Conservation (phyloP, 2,888 invertebrate species). For the Orthonychiurus folsomi region DNA sequence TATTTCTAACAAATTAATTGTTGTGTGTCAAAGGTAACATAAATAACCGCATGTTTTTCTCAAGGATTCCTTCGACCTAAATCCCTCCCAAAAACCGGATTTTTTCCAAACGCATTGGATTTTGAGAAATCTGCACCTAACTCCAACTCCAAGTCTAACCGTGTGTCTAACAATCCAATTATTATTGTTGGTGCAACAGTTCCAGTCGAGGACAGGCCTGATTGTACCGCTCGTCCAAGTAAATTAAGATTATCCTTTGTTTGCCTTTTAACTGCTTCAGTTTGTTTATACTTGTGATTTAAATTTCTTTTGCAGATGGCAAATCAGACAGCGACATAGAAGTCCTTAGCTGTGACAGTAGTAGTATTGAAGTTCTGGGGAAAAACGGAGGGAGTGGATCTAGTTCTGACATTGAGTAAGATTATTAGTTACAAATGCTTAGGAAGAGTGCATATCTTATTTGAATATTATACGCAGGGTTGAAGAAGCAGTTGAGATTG, state of each 20-base stretch:
- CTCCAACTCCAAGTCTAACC: not conserved
- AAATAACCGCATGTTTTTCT: no score
- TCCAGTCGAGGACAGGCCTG: no score
- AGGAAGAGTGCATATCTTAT: no score
- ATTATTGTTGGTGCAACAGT: no score
- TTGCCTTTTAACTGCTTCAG: no score
- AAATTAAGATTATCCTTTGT: no score
- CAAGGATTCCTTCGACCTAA: conserved; percentile 7
- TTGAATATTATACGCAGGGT: conserved; percentile 21
- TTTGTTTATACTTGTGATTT: no score
- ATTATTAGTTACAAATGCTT: not conserved
- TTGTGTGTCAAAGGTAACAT: no score
- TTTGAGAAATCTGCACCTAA: not conserved
- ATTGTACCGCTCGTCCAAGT: no score
- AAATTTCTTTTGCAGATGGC: conserved; percentile 31
- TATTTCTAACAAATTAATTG: no score
- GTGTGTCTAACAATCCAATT: not conserved
- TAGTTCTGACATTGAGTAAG: conserved; percentile 32
- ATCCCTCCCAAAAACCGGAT: not conserved
- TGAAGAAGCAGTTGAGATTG: conserved; percentile 35
- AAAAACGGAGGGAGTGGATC: conserved; percentile 36
- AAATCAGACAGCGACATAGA: conserved; percentile 40
- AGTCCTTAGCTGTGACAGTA: conserved; percentile 37
- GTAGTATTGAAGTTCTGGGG: conserved; percentile 39
- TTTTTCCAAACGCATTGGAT: not conserved